These are phyloP conservation scores for Andrena trimmerana DNA, from an alignment of 2,888 invertebrate genomes.

Conservation along the genomic window DNA sequence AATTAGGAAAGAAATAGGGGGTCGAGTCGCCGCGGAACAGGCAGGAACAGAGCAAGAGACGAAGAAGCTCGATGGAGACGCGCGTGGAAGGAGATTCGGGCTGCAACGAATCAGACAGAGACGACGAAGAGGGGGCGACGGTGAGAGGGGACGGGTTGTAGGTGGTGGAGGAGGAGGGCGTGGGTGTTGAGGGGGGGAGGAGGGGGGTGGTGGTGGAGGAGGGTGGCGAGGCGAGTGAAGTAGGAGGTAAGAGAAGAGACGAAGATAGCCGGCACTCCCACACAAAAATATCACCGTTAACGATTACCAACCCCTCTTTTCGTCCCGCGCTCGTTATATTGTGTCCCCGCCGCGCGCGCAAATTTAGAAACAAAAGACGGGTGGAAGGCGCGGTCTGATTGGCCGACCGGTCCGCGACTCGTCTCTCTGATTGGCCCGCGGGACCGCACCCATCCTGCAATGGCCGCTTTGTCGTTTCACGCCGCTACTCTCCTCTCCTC, in stretches of 20 bases:
- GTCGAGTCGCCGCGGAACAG: slow-evolving; percentile 47
- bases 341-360: slow-evolving; percentile 80
- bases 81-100: slow-evolving; percentile 61
- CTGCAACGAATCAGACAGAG: slow-evolving; percentile 41
- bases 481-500: slow-evolving; percentile 42
- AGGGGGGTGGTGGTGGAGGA: background rate
- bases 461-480: slow-evolving; percentile 84
- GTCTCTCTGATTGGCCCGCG: slow-evolving; percentile 83
- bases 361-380: slow-evolving; percentile 83
- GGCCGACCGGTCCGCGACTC: slow-evolving; percentile 81
- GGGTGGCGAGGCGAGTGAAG: slow-evolving; percentile 32
- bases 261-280: slow-evolving; percentile 63
- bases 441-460: slow-evolving; percentile 85
- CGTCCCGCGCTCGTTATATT: slow-evolving; percentile 80
- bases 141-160: slow-evolving; percentile 47
- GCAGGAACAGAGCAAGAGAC: slow-evolving; percentile 64
- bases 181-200: slow-evolving; percentile 36
- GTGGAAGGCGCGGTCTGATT: slow-evolving; percentile 81
- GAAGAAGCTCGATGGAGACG: slow-evolving; percentile 53
- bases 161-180: slow-evolving; percentile 21
- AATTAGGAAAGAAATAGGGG: slow-evolving; percentile 62
- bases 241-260: slow-evolving; percentile 52
- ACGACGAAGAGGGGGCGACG: slow-evolving; percentile 51
- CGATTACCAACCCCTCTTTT: slow-evolving; percentile 79
- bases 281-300: slow-evolving; percentile 83